phyloP scores from a whole-genome alignment of 2,888 invertebrate species.

The Ochlodes sylvanus region DNA sequence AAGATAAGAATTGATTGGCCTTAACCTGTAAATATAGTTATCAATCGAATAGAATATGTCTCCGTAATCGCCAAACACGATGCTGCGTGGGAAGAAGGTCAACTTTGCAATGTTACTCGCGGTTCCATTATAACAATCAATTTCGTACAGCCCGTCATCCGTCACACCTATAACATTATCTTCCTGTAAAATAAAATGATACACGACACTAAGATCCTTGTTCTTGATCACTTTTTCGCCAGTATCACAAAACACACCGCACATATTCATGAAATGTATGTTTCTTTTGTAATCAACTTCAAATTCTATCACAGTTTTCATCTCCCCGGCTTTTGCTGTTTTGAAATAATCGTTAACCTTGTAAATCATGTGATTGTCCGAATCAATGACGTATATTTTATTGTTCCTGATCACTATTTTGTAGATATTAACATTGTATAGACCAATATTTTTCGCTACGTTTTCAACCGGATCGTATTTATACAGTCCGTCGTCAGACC shows the following conservation, averaged over 20 bases:
- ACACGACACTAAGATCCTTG: constrained; percentile 60
- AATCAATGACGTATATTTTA: constrained; percentile 71
- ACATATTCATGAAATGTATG: constrained; percentile 70
- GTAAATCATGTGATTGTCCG: constrained; percentile 72
- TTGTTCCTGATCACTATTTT: constrained; percentile 72
- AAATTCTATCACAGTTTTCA: constrained; percentile 70
- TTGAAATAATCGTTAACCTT: constrained; percentile 62
- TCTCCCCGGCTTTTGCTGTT: constrained; percentile 56
- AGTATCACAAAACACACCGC: constrained; percentile 68
- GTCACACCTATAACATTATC: constrained; percentile 63
- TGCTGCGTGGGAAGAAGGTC: constrained; percentile 64
- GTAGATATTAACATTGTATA: constrained; percentile 73
- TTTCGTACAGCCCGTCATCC: constrained; percentile 62
- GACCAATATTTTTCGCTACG: constrained; percentile 62
- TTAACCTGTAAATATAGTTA: constrained; percentile 66
- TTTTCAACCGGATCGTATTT: constrained; percentile 66
- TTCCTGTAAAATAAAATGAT: constrained; percentile 64
- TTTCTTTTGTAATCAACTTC: constrained; percentile 69
- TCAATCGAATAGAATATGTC: constrained; percentile 71
- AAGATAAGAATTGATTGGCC: constrained; percentile 67
- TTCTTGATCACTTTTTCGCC: constrained; percentile 65
- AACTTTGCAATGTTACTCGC: constrained; percentile 62
- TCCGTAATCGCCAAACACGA: constrained; percentile 74
- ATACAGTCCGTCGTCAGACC: constrained; percentile 73
- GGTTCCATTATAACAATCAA: constrained; percentile 70